Evolutionary conservation across 2,113 vertebrate species (phyloP), one percentile per base, ranked within the genome.

Genomic region (Syrrhaptes paradoxus): DNA sequence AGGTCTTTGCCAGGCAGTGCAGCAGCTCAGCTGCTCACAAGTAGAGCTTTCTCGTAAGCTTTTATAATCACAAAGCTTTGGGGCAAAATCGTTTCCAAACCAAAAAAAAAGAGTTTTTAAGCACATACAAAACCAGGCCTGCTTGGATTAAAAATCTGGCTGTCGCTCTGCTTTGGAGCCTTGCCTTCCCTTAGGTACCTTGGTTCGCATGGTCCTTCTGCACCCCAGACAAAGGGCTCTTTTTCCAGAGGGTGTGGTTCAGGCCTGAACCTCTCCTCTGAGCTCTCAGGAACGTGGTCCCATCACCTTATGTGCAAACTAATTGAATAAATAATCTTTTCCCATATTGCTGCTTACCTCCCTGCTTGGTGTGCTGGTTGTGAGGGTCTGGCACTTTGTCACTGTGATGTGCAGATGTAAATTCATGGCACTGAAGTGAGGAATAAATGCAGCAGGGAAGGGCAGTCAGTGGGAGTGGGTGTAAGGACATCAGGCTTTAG

Each of bases 11-110:
- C 91, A 94, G 93, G 94, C 96, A 85, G 93, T 66, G 71, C 87
- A 87, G 81, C 88, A 93, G 96, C 96, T 96, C 92, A 95, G 95
- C 96, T 89, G 93, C 95, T 95, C 86, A 96, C 95, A 96, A 96
- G 90, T 29, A 82, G 80, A 82, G 77, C 94, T 92, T 95, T 97
- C 90, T 95, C 89, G 38, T 88, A 82, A 89, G 90, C 95, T 95
- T 97, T 91, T 93, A 38, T 95, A 96, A 96, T 96, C 83, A 81
- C 93, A 84, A 84, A 93, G 95, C 92, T 96, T 89, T 93, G 80
- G 61, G 83, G 88, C 41, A 92, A 96, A 92, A 96, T 91, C 20
- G 6, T 92, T 96, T 94, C 90, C 83, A 90, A 92, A 96, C 96
- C 41, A 41, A 41, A 95, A 87, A 87, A 82, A 70, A 94, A 89